Conservation (phyloP, 2,888 invertebrate genomes). For the Phalangium opilio region DNA sequence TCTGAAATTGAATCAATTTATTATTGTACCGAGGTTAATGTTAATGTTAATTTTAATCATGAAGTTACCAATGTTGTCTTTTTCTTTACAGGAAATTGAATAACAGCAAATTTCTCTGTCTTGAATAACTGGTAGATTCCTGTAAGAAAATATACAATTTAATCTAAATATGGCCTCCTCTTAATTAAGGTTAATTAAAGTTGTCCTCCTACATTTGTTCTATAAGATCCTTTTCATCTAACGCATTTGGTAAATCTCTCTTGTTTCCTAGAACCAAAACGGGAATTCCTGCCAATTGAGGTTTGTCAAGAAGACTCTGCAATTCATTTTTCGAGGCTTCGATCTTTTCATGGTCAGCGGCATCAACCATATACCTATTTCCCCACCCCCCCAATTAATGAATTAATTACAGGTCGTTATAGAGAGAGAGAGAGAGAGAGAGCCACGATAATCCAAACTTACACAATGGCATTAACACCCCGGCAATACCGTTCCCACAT, state of each 20-base stretch:
- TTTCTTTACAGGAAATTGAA: conserved; percentile 99
- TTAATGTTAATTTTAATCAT: background rate
- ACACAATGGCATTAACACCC: conserved; percentile 99
- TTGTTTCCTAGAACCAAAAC: conserved; percentile 98
- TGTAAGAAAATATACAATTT: conserved; percentile 33
- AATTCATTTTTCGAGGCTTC: conserved; percentile 97
- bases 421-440: too few relatives aligned
- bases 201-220: conserved; percentile 73
- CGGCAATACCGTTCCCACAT: conserved; percentile 99
- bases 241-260: conserved; percentile 87
- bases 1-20: conserved; percentile 46
- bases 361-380: conserved; percentile 89
- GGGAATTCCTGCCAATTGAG: conserved; percentile 81
- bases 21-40: background rate
- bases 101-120: conserved; percentile 99
- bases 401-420: too few relatives aligned
- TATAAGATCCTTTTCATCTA: conserved; percentile 97
- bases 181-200: too few relatives aligned
- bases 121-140: conserved; percentile 96
- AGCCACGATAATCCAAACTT: background rate
- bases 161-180: too few relatives aligned
- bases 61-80: conserved; percentile 72
- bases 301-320: conserved; percentile 93
- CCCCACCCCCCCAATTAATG: too few relatives aligned
- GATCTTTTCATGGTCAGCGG: conserved; percentile 96